Percentiles rank a stretch among this genome's conserved stretches.
Conservation (phyloP, 2,888 invertebrate species). For the Nephrocerus scutellatus region DNA sequence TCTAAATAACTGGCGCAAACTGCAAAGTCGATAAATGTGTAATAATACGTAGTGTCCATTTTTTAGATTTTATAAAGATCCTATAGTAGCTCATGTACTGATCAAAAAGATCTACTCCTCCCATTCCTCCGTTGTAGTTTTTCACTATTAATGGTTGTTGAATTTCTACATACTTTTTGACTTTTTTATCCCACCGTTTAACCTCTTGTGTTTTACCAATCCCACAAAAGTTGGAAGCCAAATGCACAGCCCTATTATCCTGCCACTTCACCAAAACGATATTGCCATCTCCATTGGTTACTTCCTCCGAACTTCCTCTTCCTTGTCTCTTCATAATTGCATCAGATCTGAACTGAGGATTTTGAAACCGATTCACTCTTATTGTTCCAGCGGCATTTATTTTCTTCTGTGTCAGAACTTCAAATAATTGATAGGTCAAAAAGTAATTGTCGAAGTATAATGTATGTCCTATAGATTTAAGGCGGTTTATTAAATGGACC, state of each 20-base stretch:
- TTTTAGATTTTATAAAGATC: constrained; percentile 14
- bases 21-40: constrained; percentile 15
- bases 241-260: neutral
- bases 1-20: constrained; percentile 13
- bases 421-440: too few species aligned
- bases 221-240: neutral
- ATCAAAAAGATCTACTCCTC: constrained; percentile 17
- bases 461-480: too few species aligned
- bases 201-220: constrained; percentile 3
- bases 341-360: too few species aligned
- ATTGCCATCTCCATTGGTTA: neutral
- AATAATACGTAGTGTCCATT: constrained; percentile 14
- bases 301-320: neutral
- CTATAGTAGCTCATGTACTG: constrained; percentile 13
- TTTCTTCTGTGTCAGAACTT: too few species aligned
- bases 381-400: too few species aligned
- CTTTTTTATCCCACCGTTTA: constrained; percentile 1
- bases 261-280: neutral
- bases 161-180: constrained; percentile 12
- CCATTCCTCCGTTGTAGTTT: constrained; percentile 15
- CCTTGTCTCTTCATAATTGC: too few species aligned
- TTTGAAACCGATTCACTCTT: too few species aligned
- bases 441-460: too few species aligned
- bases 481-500: too few species aligned
- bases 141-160: constrained; percentile 12